Conservation (phyloP, 1,140 invertebrate species). For the Drosophila kurseongensis region DNA sequence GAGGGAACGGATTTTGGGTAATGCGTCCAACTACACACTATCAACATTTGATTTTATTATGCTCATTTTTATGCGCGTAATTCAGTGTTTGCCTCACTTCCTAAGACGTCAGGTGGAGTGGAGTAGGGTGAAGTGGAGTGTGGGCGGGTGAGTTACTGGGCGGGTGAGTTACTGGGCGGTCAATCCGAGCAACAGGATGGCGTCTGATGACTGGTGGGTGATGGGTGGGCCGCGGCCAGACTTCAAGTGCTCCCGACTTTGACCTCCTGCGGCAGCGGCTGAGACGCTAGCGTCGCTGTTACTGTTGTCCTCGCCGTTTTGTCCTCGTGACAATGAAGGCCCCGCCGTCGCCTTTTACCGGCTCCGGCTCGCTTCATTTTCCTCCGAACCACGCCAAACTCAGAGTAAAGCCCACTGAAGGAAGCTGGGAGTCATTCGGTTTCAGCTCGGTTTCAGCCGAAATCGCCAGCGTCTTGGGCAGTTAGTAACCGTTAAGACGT, state of each 20-base stretch:
- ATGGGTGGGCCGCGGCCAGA: neutral
- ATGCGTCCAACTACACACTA: constrained; percentile 76
- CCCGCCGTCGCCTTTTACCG: constrained; percentile 68
- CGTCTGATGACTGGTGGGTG: neutral
- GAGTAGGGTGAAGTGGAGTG: neutral
- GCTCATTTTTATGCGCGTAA: constrained; percentile 71
- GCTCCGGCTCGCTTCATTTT: constrained; percentile 31
- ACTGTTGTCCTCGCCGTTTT: constrained; percentile 4
- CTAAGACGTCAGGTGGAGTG: too few species aligned
- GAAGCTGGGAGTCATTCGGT: constrained; percentile 1
- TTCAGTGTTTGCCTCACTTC: constrained; percentile 10
- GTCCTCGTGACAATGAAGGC: constrained; percentile 68
- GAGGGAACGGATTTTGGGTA: constrained; percentile 53
- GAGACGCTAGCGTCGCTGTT: constrained; percentile 11
- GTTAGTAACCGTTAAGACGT: constrained; percentile 84
- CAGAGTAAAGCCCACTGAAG: neutral
- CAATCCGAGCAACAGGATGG: constrained; percentile 24
- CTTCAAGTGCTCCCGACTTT: constrained; percentile 46
- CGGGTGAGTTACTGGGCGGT: neutral
- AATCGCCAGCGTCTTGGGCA: constrained; percentile 72
- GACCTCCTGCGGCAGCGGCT: constrained; percentile 44
- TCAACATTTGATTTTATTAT: constrained; percentile 80
- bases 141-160: neutral
- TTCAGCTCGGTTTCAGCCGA: constrained; percentile 16
- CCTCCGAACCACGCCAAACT: neutral